phyloP scores from a whole-genome alignment of 2,113 vertebrate species.

The Aplodontia rufa region DNA sequence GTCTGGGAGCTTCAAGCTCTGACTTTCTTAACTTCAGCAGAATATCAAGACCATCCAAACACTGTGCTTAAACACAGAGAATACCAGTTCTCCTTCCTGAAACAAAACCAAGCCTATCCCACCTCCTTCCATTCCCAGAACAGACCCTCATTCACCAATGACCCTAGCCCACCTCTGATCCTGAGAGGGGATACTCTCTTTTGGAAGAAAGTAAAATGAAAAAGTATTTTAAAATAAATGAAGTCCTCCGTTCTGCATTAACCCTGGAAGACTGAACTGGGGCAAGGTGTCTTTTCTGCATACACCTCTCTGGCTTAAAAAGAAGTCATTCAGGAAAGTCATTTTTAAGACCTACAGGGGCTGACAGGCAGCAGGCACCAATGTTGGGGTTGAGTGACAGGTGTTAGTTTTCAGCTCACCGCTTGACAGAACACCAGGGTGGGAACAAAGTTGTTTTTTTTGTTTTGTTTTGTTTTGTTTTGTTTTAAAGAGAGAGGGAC shows the following conservation, averaged over 20 bases:
- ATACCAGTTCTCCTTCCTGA: not conserved
- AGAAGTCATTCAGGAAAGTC: not conserved
- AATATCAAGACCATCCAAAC: not conserved
- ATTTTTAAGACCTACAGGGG: not conserved
- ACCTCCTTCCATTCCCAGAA: not conserved
- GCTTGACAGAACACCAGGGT: slow-evolving; percentile 73
- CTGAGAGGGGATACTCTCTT: fast-evolving
- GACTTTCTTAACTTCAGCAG: not conserved
- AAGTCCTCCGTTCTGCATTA: not conserved
- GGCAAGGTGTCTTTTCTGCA: not conserved
- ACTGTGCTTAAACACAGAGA: not conserved
- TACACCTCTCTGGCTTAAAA: not conserved
- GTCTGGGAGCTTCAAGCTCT: not conserved
- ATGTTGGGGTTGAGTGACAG: slow-evolving; percentile 50
- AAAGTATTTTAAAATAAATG: not conserved
- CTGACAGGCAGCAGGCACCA: not conserved
- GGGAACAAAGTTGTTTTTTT: too few relatives aligned
- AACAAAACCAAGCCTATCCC: not conserved
- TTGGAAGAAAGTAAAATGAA: not conserved
- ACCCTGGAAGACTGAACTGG: not conserved
- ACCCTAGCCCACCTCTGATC: too few relatives aligned
- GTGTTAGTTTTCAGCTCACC: slow-evolving; percentile 45
- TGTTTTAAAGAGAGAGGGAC: too few relatives aligned
- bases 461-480: too few relatives aligned
- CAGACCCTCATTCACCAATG: not conserved